These are phyloP conservation scores for Balaenoptera acutorostrata DNA, from an alignment of 2,113 vertebrate genomes.

Conservation along the genomic window DNA sequence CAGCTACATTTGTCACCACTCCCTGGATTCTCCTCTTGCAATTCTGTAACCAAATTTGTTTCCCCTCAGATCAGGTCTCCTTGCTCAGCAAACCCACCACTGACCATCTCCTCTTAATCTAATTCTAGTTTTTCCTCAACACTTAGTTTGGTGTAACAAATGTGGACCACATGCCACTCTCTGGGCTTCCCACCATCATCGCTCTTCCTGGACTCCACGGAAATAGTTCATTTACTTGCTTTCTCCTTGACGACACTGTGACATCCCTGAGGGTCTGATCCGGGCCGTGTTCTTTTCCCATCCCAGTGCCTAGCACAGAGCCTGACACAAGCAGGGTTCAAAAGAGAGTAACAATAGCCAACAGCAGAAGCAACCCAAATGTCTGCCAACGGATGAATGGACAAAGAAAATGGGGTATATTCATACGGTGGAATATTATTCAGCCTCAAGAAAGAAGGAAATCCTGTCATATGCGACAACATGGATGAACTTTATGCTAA, in stretches of 20 bases:
- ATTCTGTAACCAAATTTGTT: background rate
- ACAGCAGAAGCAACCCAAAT: too few relatives aligned
- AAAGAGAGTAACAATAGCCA: background rate
- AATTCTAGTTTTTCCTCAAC: background rate
- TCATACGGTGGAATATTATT: accelerated
- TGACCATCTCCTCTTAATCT: background rate
- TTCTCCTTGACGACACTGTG: background rate
- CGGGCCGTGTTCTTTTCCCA: background rate
- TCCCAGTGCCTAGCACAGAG: background rate
- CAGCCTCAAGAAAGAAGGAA: background rate
- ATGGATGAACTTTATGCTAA: background rate
- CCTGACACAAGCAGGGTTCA: background rate
- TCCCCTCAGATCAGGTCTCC: background rate
- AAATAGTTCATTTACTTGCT: background rate
- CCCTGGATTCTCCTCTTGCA: background rate
- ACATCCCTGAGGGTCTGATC: background rate
- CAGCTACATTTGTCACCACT: background rate
- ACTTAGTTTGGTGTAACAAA: background rate
- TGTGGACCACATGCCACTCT: background rate
- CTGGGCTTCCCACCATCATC: background rate
- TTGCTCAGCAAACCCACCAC: background rate
- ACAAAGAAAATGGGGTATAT: background rate
- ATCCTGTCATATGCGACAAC: background rate
- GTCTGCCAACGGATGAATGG: background rate
- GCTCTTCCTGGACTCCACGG: background rate